Base-by-base conservation (phyloP, 2,797 vertebrate species). In the Xiphophorus birchmanni region DNA sequence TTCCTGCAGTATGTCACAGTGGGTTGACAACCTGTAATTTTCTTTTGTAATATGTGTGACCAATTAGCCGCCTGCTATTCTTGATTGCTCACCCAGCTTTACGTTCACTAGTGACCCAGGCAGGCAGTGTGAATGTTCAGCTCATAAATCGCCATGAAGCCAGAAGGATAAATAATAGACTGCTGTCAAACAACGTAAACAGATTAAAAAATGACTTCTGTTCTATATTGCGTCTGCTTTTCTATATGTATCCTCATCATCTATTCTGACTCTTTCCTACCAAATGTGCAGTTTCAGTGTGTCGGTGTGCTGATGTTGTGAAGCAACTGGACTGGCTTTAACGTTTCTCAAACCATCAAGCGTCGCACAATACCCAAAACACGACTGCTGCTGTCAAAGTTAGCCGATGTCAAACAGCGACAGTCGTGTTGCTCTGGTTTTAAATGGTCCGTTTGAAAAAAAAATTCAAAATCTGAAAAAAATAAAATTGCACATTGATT, bases 11-110 rank as follows among this genome's bases (percentile, higher is more conserved):
- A 17, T 47, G 54, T 77, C 71, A 74, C 42, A 58, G 58, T 76
- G 40, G 83, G 82, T 35, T 86, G 78, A 87, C 80, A 82, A n/a
- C 54, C 63, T 75, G 83, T 32, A 84, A 74, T 83, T 86, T 82
- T 45, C 32, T 63, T 42, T 74, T 65, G 73, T 37, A 2, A 10
- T 50, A 35, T 32, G 71, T 77, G 35, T 71, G 45, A 85, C 76
- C 21, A 29, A 37, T 69, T 32, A 60, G 73, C 32, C n/a, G 17
- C 73, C 13, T 73, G 47, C 45, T 86, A 42, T 44, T 40, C 76
- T 77, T 58, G 35, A 76, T 80, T 82, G 44, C 54, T 17, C 21
- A 40, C 65, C 4, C n/a, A 71, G n/a, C 42, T 23, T 7, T 35
- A 23, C 17, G 44, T 71, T 63, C 21, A 48, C 54, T 12, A 32